Base-by-base conservation (phyloP, 2,113 vertebrate species). In the Aphyosemion australe region DNA sequence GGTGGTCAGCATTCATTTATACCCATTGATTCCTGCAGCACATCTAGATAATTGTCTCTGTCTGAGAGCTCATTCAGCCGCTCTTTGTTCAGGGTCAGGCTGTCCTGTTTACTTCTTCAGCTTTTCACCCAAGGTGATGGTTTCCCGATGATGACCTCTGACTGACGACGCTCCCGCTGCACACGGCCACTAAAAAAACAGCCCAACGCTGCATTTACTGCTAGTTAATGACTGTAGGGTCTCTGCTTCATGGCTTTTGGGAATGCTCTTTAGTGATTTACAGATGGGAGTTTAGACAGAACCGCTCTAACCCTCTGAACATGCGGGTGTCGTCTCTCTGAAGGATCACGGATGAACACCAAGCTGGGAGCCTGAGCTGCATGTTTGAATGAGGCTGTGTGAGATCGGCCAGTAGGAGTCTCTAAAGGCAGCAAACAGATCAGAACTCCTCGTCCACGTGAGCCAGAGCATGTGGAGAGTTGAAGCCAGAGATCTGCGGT, bases 21-120 rank as follows among this genome's bases (percentile, higher is more conserved):
- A 47, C 18, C 6, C 51, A 83, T 70, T 76, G 74, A 82, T 84
- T 83, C 62, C 45, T 65, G n/a, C 43, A 21, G 20, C 50, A 62
- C 12, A 39, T 70, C 34, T 68, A 16, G 11, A 57, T 83, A 61
- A 66, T 45, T 74, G 58, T 63, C 55, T 74, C 31, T 14, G 7
- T 47, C 18, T 55, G 45, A 3, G 42, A 74, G 72, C 68, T 49
- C 69, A 72, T 71, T 75, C 52, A 77, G 77, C 70, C 76, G 57
- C 31, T 78, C 65, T 58, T 37, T 19, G 68, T 68, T 79, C 69
- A 37, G 60, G 72, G 74, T 74, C 64, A 63, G 5, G 6, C 14
- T 15, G 64, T 69, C 55, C 64, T 49, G 2, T 66, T 81, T 55
- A 55, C 64, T 46, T 72, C 50, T 31, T n/a, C 21, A 50, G 18